Evolutionary conservation across 1,140 invertebrate species (phyloP).

Genomic region (Monochamus saltuarius): DNA sequence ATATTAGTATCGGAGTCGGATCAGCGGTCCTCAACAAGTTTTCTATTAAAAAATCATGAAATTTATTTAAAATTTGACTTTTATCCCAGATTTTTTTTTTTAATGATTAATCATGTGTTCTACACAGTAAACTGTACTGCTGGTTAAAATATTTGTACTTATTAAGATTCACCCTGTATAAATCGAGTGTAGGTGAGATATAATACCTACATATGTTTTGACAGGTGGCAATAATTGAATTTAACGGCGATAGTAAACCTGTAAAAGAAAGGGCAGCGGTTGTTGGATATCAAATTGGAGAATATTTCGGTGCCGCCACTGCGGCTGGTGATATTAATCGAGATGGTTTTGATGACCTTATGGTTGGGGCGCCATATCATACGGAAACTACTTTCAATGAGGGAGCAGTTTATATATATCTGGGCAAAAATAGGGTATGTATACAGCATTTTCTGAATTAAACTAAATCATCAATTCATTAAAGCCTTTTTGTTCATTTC

Average conservation of each 20-base stretch:
- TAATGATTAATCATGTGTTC: no score
- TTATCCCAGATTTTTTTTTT: no score
- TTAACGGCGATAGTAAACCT: constrained; percentile 23
- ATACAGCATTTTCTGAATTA: constrained; percentile 11
- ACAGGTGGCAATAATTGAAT: constrained; percentile 50
- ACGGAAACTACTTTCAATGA: constrained; percentile 54
- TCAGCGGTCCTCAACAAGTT: no score
- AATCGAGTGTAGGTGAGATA: no score
- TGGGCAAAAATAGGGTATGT: constrained; percentile 47
- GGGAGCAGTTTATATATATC: constrained; percentile 63
- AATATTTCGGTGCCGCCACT: constrained; percentile 66
- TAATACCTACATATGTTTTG: constrained; percentile 7
- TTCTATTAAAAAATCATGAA: no score
- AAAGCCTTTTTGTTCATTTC: no score
- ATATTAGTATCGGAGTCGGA: no score
- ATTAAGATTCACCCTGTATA: no score
- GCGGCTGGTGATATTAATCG: constrained; percentile 62
- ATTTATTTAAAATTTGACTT: no score
- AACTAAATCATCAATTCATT: no score
- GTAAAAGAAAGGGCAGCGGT: constrained; percentile 41
- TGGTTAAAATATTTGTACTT: no score
- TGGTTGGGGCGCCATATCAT: constrained; percentile 68
- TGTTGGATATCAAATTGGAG: constrained; percentile 57
- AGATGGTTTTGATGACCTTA: constrained; percentile 64
- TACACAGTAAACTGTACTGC: no score